Percentiles rank a stretch among this genome's conserved stretches.
Conservation (phyloP, 2,888 invertebrate species). For the Incurvaria masculella region DNA sequence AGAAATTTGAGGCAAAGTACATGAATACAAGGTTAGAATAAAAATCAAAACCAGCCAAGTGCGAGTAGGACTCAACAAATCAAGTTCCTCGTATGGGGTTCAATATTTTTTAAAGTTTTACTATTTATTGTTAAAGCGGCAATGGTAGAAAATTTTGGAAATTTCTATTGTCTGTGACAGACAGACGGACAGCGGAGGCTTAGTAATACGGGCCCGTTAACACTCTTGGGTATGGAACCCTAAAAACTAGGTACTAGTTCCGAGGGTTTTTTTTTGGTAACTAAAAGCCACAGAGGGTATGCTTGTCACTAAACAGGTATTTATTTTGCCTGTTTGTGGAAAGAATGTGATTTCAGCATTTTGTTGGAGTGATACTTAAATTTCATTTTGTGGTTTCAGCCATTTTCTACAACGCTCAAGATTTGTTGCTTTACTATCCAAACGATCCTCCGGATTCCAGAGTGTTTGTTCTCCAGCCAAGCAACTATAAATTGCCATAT, state of each 20-base stretch:
- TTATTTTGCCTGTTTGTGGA: neutral
- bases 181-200: no score
- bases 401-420: constrained; percentile 82
- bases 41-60: no score
- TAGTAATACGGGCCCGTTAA: neutral
- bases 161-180: neutral
- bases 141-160: no score
- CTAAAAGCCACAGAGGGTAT: neutral
- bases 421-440: constrained; percentile 83
- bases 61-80: no score
- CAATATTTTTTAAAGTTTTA: no score
- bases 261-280: neutral
- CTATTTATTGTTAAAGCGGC: no score
- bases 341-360: neutral
- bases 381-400: constrained; percentile 48
- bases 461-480: constrained; percentile 83
- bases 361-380: neutral
- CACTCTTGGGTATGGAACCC: no score
- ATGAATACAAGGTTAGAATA: no score
- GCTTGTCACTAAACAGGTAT: neutral
- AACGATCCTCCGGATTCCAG: constrained; percentile 87
- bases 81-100: no score
- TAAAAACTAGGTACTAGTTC: no score
- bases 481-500: constrained; percentile 80
- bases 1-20: no score